A percentile compares a stretch with the other conserved stretches of the same genome.
Evolutionary conservation across 2,888 invertebrate genomes (phyloP).

Genomic region (Atrina japonica): DNA sequence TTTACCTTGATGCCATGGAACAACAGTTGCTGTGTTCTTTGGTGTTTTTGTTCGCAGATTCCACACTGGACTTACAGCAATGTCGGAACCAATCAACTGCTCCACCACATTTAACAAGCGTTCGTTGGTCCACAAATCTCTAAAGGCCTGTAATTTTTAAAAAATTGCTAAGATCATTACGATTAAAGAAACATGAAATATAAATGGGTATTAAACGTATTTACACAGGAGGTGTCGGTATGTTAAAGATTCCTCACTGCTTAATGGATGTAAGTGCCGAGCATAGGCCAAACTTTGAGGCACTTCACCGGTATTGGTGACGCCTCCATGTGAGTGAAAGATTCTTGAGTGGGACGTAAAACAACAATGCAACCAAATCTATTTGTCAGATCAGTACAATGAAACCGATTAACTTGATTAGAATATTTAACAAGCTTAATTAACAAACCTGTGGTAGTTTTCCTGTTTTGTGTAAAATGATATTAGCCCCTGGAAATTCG

Average conservation of each 20-base stretch:
- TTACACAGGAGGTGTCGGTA: too few relatives aligned
- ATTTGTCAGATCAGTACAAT: not conserved
- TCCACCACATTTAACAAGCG: conserved; percentile 75
- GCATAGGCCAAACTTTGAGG: too few relatives aligned
- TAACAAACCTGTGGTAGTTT: conserved; percentile 27
- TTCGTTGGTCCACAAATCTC: conserved; percentile 73
- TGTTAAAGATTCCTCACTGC: too few relatives aligned
- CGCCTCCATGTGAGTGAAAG: too few relatives aligned
- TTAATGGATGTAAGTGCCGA: too few relatives aligned
- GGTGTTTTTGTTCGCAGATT: conserved; percentile 78
- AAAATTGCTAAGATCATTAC: too few relatives aligned
- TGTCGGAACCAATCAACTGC: conserved; percentile 76
- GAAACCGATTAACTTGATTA: too few relatives aligned
- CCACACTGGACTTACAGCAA: conserved; percentile 77
- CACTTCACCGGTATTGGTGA: too few relatives aligned
- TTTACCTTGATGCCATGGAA: conserved; percentile 80
- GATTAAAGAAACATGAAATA: too few relatives aligned
- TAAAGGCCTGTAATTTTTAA: conserved; percentile 64
- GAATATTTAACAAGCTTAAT: too few relatives aligned
- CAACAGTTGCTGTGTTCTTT: conserved; percentile 72
- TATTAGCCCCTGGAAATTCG: conserved; percentile 63
- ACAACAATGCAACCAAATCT: too few relatives aligned
- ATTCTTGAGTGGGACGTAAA: too few relatives aligned
- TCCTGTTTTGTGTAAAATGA: conserved; percentile 56
- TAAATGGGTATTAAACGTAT: not conserved